Percentiles rank a stretch among this genome's conserved stretches.
These are phyloP conservation scores for Pangasius mekongensis DNA, from an alignment of 2,797 vertebrate species.

Conservation along the genomic window DNA sequence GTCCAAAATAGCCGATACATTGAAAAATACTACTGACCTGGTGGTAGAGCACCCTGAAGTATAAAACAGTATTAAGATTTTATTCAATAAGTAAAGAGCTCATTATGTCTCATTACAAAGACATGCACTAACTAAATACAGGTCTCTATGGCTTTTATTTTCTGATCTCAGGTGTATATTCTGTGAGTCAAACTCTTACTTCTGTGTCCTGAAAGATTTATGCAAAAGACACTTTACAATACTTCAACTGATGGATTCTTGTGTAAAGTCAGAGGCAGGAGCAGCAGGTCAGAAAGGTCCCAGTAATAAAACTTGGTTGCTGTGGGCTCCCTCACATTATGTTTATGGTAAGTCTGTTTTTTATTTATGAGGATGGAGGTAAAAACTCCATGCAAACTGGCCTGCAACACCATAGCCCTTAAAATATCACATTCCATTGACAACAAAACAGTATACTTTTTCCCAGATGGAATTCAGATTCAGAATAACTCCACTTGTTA, in stretches of 20 bases:
- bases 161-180: neutral
- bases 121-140: neutral
- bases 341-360: conserved; percentile 57
- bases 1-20: neutral
- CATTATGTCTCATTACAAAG: neutral
- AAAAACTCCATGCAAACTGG: neutral
- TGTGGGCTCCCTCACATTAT: conserved; percentile 45
- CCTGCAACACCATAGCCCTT: neutral
- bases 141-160: neutral
- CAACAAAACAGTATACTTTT: neutral
- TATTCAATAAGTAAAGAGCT: neutral
- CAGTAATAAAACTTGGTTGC: conserved; percentile 60
- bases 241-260: conserved; percentile 49
- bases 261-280: conserved; percentile 54
- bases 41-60: neutral
- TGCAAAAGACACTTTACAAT: neutral
- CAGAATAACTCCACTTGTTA: neutral
- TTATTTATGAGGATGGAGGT: conserved; percentile 64
- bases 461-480: neutral
- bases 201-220: neutral
- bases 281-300: conserved; percentile 51
- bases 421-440: neutral
- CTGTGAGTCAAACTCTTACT: neutral
- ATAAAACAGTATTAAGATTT: neutral
- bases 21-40: neutral